Conservation (phyloP, 2,797 vertebrate species). For the Falco rusticolus region DNA sequence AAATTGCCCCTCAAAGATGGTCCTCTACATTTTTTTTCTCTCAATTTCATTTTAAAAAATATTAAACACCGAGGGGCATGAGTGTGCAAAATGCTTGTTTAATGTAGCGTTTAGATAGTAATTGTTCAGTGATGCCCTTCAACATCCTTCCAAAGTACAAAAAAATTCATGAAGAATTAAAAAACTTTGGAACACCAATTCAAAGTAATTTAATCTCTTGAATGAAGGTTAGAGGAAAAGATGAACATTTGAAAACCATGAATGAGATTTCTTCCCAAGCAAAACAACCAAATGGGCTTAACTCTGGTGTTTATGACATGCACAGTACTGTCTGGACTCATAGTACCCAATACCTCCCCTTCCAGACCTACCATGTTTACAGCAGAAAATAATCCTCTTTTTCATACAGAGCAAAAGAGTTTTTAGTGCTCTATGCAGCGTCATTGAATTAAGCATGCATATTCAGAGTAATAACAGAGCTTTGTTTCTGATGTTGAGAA, state of each 20-base stretch:
- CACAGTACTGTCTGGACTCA: neutral
- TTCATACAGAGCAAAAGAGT: neutral
- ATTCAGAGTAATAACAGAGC: neutral
- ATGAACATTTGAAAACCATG: neutral
- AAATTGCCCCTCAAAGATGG: neutral
- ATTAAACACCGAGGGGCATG: neutral
- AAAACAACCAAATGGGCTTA: neutral
- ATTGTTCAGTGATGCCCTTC: neutral
- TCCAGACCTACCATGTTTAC: neutral
- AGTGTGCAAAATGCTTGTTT: neutral
- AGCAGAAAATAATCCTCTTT: neutral
- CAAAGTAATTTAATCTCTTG: neutral
- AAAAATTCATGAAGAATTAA: neutral
- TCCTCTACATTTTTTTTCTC: neutral
- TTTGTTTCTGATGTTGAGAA: neutral
- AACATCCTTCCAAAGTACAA: neutral
- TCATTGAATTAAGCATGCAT: neutral
- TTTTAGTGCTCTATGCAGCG: neutral
- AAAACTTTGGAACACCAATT: neutral
- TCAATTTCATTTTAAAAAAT: neutral
- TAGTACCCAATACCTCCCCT: neutral
- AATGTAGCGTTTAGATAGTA: neutral
- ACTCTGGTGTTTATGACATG: neutral
- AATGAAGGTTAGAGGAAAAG: neutral
- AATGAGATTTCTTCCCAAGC: neutral